phyloP scores from a whole-genome alignment of 2,888 invertebrate genomes.

The Lomographa bimaculata region DNA sequence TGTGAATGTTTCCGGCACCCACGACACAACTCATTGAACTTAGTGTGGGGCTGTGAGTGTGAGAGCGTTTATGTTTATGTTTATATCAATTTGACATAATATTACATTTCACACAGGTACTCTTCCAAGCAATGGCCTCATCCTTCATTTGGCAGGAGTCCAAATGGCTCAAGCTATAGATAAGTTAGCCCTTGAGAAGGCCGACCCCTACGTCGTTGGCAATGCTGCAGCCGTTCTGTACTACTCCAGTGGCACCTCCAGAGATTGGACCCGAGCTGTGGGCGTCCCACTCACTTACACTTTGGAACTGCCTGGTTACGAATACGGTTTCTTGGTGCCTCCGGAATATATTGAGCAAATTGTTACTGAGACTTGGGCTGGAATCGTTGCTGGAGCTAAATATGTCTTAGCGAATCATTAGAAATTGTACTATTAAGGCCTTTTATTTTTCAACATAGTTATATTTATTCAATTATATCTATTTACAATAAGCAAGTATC shows the following conservation, averaged over 20 bases:
- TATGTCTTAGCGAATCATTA: slow-evolving; percentile 46
- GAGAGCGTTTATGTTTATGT: no score
- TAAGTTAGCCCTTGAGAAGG: slow-evolving; percentile 60
- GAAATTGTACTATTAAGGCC: no score
- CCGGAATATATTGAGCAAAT: slow-evolving; percentile 79
- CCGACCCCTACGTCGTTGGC: slow-evolving; percentile 78
- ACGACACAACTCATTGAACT: no score
- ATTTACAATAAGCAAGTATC: no score
- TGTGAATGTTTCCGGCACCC: no score
- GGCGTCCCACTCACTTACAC: slow-evolving; percentile 86
- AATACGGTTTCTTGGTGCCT: slow-evolving; percentile 81
- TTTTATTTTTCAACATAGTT: no score
- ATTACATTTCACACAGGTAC: no score
- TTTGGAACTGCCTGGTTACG: slow-evolving; percentile 86
- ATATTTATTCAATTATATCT: no score
- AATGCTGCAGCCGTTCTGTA: slow-evolving; percentile 83
- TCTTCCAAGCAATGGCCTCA: slow-evolving; percentile 77
- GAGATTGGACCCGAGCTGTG: slow-evolving; percentile 86
- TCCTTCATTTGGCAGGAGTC: slow-evolving; percentile 68
- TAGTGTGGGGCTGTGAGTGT: no score
- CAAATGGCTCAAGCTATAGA: slow-evolving; percentile 72
- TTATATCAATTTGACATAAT: no score
- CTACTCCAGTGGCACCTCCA: slow-evolving; percentile 86
- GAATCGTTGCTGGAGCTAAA: slow-evolving; percentile 68
- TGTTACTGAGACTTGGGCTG: slow-evolving; percentile 85